Percentiles rank a stretch among this genome's conserved stretches.
phyloP scores from a whole-genome alignment of 92 coral and sea anemone species.

The Epizoanthus illoricatus region DNA sequence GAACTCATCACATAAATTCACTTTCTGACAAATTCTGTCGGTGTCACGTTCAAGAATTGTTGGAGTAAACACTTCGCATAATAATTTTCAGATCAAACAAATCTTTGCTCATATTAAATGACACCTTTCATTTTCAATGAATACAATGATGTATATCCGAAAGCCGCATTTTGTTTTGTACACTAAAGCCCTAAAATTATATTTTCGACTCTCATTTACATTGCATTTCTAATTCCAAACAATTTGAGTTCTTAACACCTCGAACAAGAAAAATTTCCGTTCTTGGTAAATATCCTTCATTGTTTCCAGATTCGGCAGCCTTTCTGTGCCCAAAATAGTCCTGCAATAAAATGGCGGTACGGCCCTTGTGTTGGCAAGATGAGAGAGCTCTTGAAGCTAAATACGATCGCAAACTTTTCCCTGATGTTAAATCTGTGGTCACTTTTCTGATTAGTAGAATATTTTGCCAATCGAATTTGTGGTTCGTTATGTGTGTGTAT shows the following conservation, averaged over 20 bases:
- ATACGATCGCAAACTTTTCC: neutral
- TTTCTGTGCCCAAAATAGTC: slow-evolving; percentile 18
- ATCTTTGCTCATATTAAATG: slow-evolving; percentile 19
- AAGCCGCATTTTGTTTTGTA: neutral
- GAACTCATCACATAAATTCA: neutral
- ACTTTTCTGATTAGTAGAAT: too few species aligned
- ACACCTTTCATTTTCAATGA: slow-evolving; percentile 7
- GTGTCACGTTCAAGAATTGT: neutral
- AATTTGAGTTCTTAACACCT: slow-evolving; percentile 18
- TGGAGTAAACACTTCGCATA: neutral
- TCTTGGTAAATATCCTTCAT: neutral
- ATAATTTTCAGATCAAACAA: slow-evolving; percentile 1
- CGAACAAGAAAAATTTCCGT: slow-evolving; percentile 28
- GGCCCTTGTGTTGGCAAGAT: neutral
- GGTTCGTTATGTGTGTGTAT: too few species aligned
- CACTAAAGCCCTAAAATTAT: neutral
- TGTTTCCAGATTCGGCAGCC: slow-evolving; percentile 22
- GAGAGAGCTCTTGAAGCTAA: too few species aligned
- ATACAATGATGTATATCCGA: neutral
- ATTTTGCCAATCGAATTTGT: too few species aligned
- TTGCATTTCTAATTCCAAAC: neutral
- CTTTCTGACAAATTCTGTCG: neutral
- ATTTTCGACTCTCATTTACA: slow-evolving; percentile 10
- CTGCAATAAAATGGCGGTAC: neutral
- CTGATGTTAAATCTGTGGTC: too few species aligned